Base-by-base conservation (phyloP, 2,888 invertebrate genomes). In the Seira ritae region DNA sequence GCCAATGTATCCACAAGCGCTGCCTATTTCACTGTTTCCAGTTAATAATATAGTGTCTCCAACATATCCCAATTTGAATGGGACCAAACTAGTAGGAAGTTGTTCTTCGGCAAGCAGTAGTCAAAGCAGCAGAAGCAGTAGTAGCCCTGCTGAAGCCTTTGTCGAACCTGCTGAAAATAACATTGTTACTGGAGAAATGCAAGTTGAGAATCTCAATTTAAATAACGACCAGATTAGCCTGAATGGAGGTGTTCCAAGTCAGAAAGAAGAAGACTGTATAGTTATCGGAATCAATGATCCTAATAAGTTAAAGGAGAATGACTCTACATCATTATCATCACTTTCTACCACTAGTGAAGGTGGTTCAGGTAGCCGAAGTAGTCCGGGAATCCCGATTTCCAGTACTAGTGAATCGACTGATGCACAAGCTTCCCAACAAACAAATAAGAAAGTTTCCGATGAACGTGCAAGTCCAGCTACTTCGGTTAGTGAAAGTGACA, bases 61-160 rank as follows among this genome's bases (percentile, higher is more conserved):
- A 23, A 79, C 84, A 76, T 80, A 84, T 76, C 71, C 80, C 50
- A 50, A 22, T 17, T 22, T 71, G n/a, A 78, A 75, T 72, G 80
- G 73, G 72, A 73, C 76, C 76, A 80, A 77, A 46, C 31, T 76
- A 17, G 67, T 10, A 17, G 80, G 80, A 50, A 77, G 80, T 24
- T 76, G 84, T 77, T 85, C 85, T 8, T 81, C 85, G n/a, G 81
- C 81, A 37, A 85, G 85, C 67, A 85, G 85, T 76, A 84, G 80
- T 67, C 80, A 84, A 37, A 86, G 84, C 55, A 84, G 84, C 60
- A 68, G 86, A 72, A 86, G 84, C 74, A 86, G 86, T 71, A 82
- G 80, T 74, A 86, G 86, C 31, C 83, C 85, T 15, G 82, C 81
- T 3, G 83, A 83, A 65, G 80, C 77, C 24, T 83, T 80, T 67